Evolutionary conservation across 2,113 vertebrate genomes (phyloP), one percentile per base, ranked within the genome.

Genomic region (Felis chaus): DNA sequence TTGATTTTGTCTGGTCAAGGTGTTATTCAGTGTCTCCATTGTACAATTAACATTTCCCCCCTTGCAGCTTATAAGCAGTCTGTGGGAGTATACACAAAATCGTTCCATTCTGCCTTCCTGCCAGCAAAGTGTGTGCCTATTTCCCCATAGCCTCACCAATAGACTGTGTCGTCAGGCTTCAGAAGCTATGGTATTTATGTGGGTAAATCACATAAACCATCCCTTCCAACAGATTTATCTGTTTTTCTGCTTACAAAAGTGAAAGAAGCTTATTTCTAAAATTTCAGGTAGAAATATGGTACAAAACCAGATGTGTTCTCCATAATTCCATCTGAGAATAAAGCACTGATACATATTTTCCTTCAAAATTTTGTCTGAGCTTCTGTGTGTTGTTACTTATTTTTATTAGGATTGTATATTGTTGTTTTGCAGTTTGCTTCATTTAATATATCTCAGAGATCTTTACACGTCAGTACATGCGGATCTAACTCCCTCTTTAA

Each of bases 231-330:
- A 83, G 57, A 74, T 45, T 80, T 85, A 29, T 33, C 41, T 82
- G 55, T 74, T 82, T 91, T 94, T 80, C 78, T 89, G 33, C 61
- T 89, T 69, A 69, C 21, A 93, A 31, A 93, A 69, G 7, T 27
- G 55, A 65, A 66, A 66, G 1, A 91, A 71, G 25, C 65, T 91
- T 94, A 39, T 73, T 86, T 93, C 68, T 89, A 78, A 91, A 94
- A 68, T 89, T 94, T 84, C 48, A 53, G 23, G 41, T 94, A 29
- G 53, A 73, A 55, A 65, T 69, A 36, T 45, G 8, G 33, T 94
- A 79, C 86, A 74, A 87, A 94, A 19, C 25, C 74, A 8, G 8
- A 74, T 73, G 63, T 63, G 71, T 63, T 85, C n/a, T 23, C 12
- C 16, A 14, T 83, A 89, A 89, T 36, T 41, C 21, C 25, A 79